phyloP scores from a whole-genome alignment of 2,113 vertebrate genomes.

The Microtus pennsylvanicus region DNA sequence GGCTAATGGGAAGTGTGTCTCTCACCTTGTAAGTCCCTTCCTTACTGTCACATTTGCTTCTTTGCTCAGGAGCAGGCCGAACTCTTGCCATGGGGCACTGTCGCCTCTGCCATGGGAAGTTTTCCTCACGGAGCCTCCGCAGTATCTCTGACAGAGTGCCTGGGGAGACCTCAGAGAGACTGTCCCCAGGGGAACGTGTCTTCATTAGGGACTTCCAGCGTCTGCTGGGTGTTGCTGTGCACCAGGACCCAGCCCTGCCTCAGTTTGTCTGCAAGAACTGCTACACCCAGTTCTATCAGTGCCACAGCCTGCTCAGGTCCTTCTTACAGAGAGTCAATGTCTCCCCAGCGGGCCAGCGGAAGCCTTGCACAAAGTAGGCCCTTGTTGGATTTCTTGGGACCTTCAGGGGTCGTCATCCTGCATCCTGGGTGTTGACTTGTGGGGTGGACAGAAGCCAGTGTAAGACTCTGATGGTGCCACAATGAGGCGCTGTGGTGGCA shows the following conservation, averaged over 20 bases:
- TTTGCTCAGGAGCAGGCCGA: slow-evolving; percentile 83
- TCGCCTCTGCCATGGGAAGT: slow-evolving; percentile 96
- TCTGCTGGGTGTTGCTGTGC: slow-evolving; percentile 92
- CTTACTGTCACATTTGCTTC: not conserved
- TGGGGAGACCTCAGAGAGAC: slow-evolving; percentile 83
- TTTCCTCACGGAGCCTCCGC: slow-evolving; percentile 93
- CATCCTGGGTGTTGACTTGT: not conserved
- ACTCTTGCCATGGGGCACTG: slow-evolving; percentile 89
- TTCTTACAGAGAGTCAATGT: slow-evolving; percentile 95
- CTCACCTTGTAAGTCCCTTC: not conserved
- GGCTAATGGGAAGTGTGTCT: not conserved
- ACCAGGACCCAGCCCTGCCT: slow-evolving; percentile 90
- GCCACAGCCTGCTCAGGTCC: slow-evolving; percentile 91
- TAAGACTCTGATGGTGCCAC: not conserved
- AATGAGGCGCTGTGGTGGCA: not conserved
- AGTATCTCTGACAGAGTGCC: slow-evolving; percentile 89
- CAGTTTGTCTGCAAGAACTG: slow-evolving; percentile 97
- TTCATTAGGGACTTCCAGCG: slow-evolving; percentile 95
- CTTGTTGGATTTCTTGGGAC: not conserved
- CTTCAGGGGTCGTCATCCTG: not conserved
- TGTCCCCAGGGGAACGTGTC: slow-evolving; percentile 85
- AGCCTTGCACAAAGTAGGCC: slow-evolving; percentile 85
- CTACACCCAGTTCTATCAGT: slow-evolving; percentile 97
- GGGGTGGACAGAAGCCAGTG: not conserved
- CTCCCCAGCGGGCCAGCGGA: slow-evolving; percentile 82